These are phyloP conservation scores for Aldrovandia affinis DNA, from an alignment of 2,797 vertebrate genomes.

Conservation along the genomic window DNA sequence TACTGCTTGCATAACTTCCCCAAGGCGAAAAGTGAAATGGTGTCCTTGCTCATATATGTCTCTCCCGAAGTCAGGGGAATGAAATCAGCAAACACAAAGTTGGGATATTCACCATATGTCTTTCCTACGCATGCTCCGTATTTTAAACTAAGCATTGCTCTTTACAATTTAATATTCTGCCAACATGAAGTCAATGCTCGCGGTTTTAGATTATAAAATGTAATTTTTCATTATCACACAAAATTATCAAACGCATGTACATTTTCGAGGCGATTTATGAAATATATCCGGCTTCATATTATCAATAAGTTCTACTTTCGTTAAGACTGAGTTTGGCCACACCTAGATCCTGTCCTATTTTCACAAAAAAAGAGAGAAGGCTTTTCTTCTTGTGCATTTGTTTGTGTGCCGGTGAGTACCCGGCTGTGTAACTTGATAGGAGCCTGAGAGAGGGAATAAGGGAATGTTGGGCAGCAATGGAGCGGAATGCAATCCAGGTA, in stretches of 20 bases:
- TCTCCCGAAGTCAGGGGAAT: neutral
- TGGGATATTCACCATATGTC: constrained; percentile 46
- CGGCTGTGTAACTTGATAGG: constrained; percentile 80
- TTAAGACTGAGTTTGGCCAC: constrained; percentile 72
- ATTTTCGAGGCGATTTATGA: neutral
- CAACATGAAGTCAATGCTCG: constrained; percentile 16
- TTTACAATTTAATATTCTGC: constrained; percentile 27
- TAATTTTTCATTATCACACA: neutral
- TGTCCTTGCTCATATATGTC: neutral
- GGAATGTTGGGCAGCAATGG: constrained; percentile 83
- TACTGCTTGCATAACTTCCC: constrained; percentile 9
- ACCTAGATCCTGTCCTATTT: constrained; percentile 75
- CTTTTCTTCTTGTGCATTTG: constrained; percentile 64
- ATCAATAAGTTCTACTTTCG: constrained; percentile 63
- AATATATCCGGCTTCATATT: constrained; percentile 38
- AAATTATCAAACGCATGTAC: neutral
- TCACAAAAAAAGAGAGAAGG: constrained; percentile 49
- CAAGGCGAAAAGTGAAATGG: neutral
- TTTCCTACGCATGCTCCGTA: constrained; percentile 51
- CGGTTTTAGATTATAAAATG: neutral
- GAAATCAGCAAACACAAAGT: constrained; percentile 24
- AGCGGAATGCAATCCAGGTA: constrained; percentile 84
- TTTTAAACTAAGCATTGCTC: neutral
- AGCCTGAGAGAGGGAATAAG: constrained; percentile 52
- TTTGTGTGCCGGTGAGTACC: constrained; percentile 76